A percentile compares a stretch with the other conserved stretches of the same genome.
Conservation (phyloP, 2,113 vertebrate species). For the Pycnonotus jocosus region DNA sequence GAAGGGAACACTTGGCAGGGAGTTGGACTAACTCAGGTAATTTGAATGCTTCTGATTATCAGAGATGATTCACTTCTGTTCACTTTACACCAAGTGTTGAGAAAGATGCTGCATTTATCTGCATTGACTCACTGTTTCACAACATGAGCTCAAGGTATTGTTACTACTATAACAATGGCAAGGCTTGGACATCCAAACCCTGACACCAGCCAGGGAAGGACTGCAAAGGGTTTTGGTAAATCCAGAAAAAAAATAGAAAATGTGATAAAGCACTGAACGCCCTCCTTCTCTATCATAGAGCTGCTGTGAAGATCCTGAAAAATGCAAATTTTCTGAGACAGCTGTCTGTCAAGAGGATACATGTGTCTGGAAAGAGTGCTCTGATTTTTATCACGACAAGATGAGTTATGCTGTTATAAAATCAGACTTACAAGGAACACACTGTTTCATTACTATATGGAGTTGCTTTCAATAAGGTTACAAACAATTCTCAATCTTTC, state of each 20-base stretch:
- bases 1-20: neutral
- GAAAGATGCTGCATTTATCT: constrained; percentile 52
- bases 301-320: neutral
- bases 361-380: neutral
- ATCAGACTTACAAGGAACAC: neutral
- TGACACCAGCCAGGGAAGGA: neutral
- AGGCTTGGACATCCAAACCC: neutral
- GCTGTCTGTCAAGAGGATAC: neutral
- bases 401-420: neutral
- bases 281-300: neutral
- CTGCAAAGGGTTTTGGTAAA: neutral
- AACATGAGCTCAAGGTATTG: neutral
- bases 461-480: neutral
- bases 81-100: constrained; percentile 36
- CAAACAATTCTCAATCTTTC: neutral
- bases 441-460: neutral
- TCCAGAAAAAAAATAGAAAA: neutral
- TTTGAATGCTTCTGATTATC: constrained; percentile 55
- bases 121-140: constrained; percentile 49
- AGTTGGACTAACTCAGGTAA: constrained; percentile 23
- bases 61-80: constrained; percentile 60
- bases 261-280: neutral
- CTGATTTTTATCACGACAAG: neutral
- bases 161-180: neutral
- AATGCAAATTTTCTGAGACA: neutral